These are phyloP conservation scores for Neosalanx taihuensis DNA, from an alignment of 2,797 vertebrate genomes.

Conservation along the genomic window DNA sequence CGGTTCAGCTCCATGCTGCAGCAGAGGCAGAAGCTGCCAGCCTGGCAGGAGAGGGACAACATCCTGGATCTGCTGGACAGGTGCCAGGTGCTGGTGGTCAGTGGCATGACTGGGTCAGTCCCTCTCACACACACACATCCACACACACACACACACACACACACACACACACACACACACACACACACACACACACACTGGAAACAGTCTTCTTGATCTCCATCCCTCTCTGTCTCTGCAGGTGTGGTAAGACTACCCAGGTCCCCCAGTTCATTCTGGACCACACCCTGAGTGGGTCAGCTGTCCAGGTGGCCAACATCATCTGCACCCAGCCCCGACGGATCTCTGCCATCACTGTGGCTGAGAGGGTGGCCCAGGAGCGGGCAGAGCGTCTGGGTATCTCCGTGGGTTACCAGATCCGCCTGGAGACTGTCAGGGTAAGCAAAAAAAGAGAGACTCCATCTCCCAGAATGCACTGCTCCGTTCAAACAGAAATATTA, in stretches of 20 bases:
- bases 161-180: too few species aligned
- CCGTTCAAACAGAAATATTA: too few species aligned
- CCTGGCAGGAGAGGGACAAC: conserved; percentile 84
- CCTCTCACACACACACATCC: background rate
- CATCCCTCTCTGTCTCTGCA: conserved; percentile 44
- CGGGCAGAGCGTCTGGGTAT: conserved; percentile 85
- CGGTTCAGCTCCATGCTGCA: conserved; percentile 84
- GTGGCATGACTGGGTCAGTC: conserved; percentile 96
- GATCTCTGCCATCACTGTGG: conserved; percentile 94
- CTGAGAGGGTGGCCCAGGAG: conserved; percentile 91
- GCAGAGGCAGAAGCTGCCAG: conserved; percentile 90
- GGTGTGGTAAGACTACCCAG: conserved; percentile 98
- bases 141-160: too few species aligned
- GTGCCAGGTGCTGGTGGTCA: conserved; percentile 92
- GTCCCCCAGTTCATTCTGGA: conserved; percentile 98
- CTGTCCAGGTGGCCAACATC: conserved; percentile 84
- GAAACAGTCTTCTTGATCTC: background rate
- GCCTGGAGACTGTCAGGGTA: conserved; percentile 93
- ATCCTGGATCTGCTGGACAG: conserved; percentile 80
- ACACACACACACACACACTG: too few species aligned
- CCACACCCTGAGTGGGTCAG: conserved; percentile 75
- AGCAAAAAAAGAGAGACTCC: conserved; percentile 3
- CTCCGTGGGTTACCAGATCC: conserved; percentile 96
- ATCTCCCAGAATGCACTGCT: background rate
- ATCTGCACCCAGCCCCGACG: conserved; percentile 96